Evolutionary conservation across 1,140 invertebrate genomes (phyloP).

Genomic region (Doryteuthis pealeii): DNA sequence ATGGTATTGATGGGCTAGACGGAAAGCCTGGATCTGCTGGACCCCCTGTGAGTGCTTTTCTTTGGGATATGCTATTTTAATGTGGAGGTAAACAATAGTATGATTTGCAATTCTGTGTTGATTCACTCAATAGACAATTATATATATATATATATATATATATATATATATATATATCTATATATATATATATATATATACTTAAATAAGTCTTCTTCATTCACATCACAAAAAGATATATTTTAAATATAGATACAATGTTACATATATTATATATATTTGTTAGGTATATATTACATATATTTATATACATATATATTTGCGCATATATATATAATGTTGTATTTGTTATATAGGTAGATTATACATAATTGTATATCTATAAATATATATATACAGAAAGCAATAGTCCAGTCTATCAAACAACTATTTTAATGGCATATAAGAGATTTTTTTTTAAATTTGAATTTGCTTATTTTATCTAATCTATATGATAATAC

Average conservation of each 20-base stretch:
- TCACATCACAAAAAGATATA: background rate
- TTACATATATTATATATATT: too few species aligned
- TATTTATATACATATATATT: constrained; percentile 1
- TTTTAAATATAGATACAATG: background rate
- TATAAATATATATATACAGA: constrained; percentile 1
- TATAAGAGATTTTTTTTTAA: too few species aligned
- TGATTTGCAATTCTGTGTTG: constrained; percentile 5
- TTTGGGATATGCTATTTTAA: constrained; percentile 19
- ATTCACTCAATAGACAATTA: background rate
- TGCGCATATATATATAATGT: background rate
- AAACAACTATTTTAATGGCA: too few species aligned
- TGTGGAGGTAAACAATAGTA: constrained; percentile 12
- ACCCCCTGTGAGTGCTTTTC: constrained; percentile 16
- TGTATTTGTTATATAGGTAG: background rate
- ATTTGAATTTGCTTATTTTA: too few species aligned
- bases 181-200: background rate
- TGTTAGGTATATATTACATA: too few species aligned
- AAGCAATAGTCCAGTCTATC: too few species aligned
- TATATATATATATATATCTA: background rate
- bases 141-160: background rate
- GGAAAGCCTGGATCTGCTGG: constrained; percentile 21
- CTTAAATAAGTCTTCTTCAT: background rate
- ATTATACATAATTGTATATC: background rate
- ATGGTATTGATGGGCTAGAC: constrained; percentile 12
- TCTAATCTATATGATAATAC: too few species aligned